Evolutionary conservation across 2,113 vertebrate genomes (phyloP).

Genomic region (Tetrao urogallus): DNA sequence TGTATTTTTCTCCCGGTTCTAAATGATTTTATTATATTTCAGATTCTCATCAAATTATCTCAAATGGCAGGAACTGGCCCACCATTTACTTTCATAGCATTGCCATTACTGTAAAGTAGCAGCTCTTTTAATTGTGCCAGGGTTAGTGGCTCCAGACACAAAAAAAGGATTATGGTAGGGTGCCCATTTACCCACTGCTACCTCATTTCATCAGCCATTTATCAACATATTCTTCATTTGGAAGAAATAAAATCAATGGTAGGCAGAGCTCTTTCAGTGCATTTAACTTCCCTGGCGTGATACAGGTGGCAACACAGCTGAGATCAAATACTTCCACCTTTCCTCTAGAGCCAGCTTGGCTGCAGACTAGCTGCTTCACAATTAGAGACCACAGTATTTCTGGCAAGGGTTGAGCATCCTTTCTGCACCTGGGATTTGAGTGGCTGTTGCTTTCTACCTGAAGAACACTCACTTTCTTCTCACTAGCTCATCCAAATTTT

Average conservation of each 20-base stretch:
- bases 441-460: not conserved
- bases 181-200: constrained; percentile 57
- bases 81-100: not conserved
- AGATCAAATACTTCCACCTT: constrained; percentile 49
- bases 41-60: constrained; percentile 30
- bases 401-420: constrained; percentile 36
- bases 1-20: constrained; percentile 16
- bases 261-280: constrained; percentile 40
- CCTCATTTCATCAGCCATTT: constrained; percentile 59
- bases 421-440: constrained; percentile 17
- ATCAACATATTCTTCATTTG: constrained; percentile 50
- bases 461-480: not conserved
- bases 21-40: constrained; percentile 24
- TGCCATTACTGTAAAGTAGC: constrained; percentile 38
- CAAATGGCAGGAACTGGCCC: constrained; percentile 26
- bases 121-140: constrained; percentile 40
- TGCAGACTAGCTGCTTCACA: constrained; percentile 15
- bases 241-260: constrained; percentile 57
- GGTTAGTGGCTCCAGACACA: not conserved
- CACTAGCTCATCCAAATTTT: not conserved
- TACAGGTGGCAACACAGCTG: constrained; percentile 67
- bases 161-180: not conserved
- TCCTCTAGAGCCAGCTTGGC: constrained; percentile 64
- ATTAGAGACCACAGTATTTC: constrained; percentile 21
- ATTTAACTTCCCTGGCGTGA: constrained; percentile 55